Evolutionary conservation across 2,888 invertebrate species (phyloP), one percentile per base, ranked within the genome.

Genomic region (Theristus sp.): DNA sequence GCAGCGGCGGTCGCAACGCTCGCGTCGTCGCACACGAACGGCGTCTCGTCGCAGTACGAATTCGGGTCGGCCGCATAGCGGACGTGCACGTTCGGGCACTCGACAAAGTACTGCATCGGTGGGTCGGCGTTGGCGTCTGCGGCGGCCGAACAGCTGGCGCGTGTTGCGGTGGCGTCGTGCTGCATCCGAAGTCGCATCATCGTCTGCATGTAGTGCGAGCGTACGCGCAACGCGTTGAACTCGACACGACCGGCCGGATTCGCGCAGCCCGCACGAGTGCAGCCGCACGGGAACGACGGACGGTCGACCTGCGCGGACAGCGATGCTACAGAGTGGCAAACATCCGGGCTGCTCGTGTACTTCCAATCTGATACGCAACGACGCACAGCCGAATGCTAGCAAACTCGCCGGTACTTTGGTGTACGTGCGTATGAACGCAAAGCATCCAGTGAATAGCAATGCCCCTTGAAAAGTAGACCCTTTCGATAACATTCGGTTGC

Each of bases 131-230:
- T 24, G 49, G n/a, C 49, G 20, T 49, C 38, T 10, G 10, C 38
- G 38, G 38, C 38, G 38, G 38, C n/a, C n/a, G n/a, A n/a, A n/a
- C n/a, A n/a, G n/a, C n/a, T n/a, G n/a, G n/a, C n/a, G n/a, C n/a
- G n/a, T n/a, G n/a, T n/a, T n/a, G n/a, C n/a, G n/a, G n/a, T n/a
- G n/a, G n/a, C 38, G 38, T 6, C 38, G 38, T 38, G 20, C n/a
- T 54, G 54, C 28, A 56, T 2, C 2, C 57, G 26, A 66, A 91
- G 75, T 64, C 91, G 82, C 91, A 93, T 91, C 59, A 94, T 80
- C 0, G 94, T 96, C 73, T 93, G 91, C 69, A 94, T 89, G 73
- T 91, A 94, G 77, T 96, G 96, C 24, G 91, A 91, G 65, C 91
- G 82, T 6, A 96, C 94, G 65, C 94, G 82, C 47, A 89, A 84